Conservation (phyloP, 2,888 invertebrate species). For the Xylota sylvarum region DNA sequence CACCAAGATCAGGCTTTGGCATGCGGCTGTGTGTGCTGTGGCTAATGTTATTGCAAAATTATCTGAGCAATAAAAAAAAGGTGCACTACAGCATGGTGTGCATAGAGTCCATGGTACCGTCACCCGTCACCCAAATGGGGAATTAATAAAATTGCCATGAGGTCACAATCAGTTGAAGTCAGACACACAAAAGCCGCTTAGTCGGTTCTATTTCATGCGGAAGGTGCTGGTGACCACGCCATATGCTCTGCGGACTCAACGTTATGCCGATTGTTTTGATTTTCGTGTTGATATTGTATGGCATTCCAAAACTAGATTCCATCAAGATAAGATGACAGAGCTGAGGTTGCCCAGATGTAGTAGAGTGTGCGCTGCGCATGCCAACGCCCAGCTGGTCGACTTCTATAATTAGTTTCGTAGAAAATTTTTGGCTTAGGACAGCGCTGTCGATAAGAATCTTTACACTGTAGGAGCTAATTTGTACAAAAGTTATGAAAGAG, state of each 20-base stretch:
- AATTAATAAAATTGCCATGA: slow-evolving; percentile 66
- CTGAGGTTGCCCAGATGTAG: slow-evolving; percentile 23
- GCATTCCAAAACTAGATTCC: slow-evolving; percentile 49
- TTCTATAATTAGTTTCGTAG: slow-evolving; percentile 54
- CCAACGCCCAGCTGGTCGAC: slow-evolving; percentile 54
- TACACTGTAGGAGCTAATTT: slow-evolving; percentile 36
- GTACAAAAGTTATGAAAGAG: slow-evolving; percentile 38
- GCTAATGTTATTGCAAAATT: slow-evolving; percentile 54
- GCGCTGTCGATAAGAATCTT: slow-evolving; percentile 29
- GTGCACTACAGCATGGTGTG: slow-evolving; percentile 8
- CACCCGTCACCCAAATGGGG: slow-evolving; percentile 40
- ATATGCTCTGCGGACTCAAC: slow-evolving; percentile 15
- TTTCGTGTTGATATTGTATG: slow-evolving; percentile 51
- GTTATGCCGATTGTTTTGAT: slow-evolving; percentile 63
- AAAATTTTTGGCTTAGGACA: slow-evolving; percentile 6
- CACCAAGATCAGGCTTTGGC: slow-evolving; percentile 34
- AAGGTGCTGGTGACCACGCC: slow-evolving; percentile 42
- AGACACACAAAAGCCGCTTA: slow-evolving; percentile 37
- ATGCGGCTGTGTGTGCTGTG: slow-evolving; percentile 48
- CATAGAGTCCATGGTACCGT: slow-evolving; percentile 2
- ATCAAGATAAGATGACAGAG: slow-evolving; percentile 49
- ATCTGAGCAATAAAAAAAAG: slow-evolving; percentile 9
- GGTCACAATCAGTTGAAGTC: slow-evolving; percentile 64
- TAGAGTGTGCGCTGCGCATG: not conserved
- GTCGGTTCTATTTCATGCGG: slow-evolving; percentile 31